These are phyloP conservation scores for Dryococelus australis DNA, from an alignment of 2,888 invertebrate genomes.

Conservation along the genomic window DNA sequence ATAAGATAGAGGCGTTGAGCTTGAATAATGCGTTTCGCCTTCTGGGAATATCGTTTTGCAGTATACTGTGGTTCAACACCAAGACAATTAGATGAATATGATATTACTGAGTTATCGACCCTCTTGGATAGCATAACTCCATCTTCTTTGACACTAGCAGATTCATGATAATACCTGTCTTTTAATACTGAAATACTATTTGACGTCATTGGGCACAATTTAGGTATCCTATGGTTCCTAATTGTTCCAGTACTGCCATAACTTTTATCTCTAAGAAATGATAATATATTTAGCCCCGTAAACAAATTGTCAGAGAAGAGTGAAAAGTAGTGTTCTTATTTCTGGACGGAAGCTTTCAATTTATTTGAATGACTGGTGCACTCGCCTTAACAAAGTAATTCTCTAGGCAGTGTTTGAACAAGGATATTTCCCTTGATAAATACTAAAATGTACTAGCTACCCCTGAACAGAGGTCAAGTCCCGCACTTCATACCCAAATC, in stretches of 20 bases:
- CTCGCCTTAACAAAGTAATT: constrained; percentile 42
- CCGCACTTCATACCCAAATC: too few species aligned
- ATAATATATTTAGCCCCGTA: constrained; percentile 48
- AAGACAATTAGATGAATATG: constrained; percentile 1
- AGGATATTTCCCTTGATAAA: constrained; percentile 51
- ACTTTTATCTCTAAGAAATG: constrained; percentile 43
- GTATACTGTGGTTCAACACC: too few species aligned
- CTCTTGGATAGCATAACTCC: not conserved
- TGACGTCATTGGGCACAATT: constrained; percentile 38
- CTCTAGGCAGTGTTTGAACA: constrained; percentile 30
- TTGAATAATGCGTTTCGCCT: too few species aligned
- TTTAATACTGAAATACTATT: constrained; percentile 39
- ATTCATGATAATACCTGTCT: constrained; percentile 36
- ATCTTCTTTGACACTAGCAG: not conserved
- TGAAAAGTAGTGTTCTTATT: constrained; percentile 43
- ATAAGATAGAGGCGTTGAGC: too few species aligned
- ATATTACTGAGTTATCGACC: not conserved
- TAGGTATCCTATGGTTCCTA: constrained; percentile 42
- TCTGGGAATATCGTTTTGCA: too few species aligned
- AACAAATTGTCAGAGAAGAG: constrained; percentile 50
- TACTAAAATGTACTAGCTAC: constrained; percentile 52
- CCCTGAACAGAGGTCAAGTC: too few species aligned
- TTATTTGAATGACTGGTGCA: constrained; percentile 38
- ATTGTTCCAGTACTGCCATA: constrained; percentile 50
- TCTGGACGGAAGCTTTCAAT: constrained; percentile 43